Base-by-base conservation (phyloP, 1,140 invertebrate genomes). In the Parasteatoda tepidariorum region DNA sequence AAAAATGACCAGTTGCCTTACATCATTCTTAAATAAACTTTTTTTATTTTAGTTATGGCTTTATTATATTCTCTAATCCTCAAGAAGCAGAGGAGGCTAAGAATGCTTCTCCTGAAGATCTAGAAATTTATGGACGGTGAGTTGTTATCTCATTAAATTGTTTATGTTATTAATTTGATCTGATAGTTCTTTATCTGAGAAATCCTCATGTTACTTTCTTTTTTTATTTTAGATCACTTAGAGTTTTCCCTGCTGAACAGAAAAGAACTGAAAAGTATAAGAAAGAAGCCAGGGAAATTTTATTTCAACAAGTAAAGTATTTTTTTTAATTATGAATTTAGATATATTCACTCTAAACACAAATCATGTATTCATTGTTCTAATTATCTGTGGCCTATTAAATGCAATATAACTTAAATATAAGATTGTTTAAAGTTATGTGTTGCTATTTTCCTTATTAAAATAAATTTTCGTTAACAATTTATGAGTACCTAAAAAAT, bases 181-280 rank as follows among this genome's bases (percentile, higher is more conserved):
- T 18, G 7, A 70, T 41, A 48, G 11, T 28, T 70, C 11, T 61
- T 61, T 61, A 28, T 61, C 1, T 24, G 1, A 2, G 1, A n/a
- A 24, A 57, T 22, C 3, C 13, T n/a, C 15, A 75, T 34, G 22
- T 68, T 13, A n/a, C 38, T 71, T 71, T 30, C 5, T 48, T 74
- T 0, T 68, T 68, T 66, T n/a, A 55, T n/a, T 24, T 64, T 22
- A 81, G 76, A 61, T n/a, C n/a, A 54, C 64, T 84, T 22, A 22
- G 84, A 38, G 76, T 84, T 2, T 82, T 84, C 57, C 75, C 84
- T 24, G 76, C 75, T 67, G 84, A 84, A 68, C 67, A 84, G 34
- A 84, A 70, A 24, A 81, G 68, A 48, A 54, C 67, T 31, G 68
- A 67, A 81, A 81, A 81, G 30, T 82, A 73, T 30, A 64, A 75